A percentile compares a stretch with the other conserved stretches of the same genome.
Evolutionary conservation across 2,113 vertebrate genomes (phyloP).

Genomic region (Gambusia holbrooki): DNA sequence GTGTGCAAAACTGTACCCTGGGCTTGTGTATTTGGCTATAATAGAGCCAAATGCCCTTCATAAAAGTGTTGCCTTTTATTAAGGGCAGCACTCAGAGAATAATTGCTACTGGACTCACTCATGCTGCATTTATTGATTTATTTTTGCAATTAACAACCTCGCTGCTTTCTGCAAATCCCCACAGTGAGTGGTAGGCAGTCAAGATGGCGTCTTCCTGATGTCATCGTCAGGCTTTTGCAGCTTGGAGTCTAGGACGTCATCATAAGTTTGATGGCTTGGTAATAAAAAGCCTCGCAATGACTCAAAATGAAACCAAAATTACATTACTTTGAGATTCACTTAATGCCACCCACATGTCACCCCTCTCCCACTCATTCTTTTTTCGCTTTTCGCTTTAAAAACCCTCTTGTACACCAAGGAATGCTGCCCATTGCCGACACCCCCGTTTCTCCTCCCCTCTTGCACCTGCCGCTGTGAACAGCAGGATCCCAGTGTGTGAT

Average conservation of each 20-base stretch:
- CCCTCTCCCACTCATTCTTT: slow-evolving; percentile 20
- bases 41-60: too few relatives aligned
- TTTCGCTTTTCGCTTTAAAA: slow-evolving; percentile 41
- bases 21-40: too few relatives aligned
- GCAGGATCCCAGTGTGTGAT: slow-evolving; percentile 75
- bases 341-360: slow-evolving; percentile 54
- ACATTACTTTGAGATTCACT: slow-evolving; percentile 55
- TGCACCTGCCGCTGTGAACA: slow-evolving; percentile 82
- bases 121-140: slow-evolving; percentile 34
- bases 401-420: slow-evolving; percentile 4
- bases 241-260: slow-evolving; percentile 25
- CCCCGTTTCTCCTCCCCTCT: slow-evolving; percentile 23
- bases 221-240: slow-evolving; percentile 12
- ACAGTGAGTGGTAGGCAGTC: slow-evolving; percentile 17
- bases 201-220: slow-evolving; percentile 33
- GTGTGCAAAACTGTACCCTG: too few relatives aligned
- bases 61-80: too few relatives aligned
- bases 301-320: slow-evolving; percentile 52
- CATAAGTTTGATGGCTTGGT: slow-evolving; percentile 43
- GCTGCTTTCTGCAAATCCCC: slow-evolving; percentile 26
- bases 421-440: neutral
- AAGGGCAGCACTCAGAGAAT: neutral
- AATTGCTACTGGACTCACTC: neutral
- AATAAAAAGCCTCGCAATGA: slow-evolving; percentile 47
- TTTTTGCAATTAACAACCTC: slow-evolving; percentile 18